Conservation (phyloP, 2,888 invertebrate species). For the Strigamia transsilvanica region DNA sequence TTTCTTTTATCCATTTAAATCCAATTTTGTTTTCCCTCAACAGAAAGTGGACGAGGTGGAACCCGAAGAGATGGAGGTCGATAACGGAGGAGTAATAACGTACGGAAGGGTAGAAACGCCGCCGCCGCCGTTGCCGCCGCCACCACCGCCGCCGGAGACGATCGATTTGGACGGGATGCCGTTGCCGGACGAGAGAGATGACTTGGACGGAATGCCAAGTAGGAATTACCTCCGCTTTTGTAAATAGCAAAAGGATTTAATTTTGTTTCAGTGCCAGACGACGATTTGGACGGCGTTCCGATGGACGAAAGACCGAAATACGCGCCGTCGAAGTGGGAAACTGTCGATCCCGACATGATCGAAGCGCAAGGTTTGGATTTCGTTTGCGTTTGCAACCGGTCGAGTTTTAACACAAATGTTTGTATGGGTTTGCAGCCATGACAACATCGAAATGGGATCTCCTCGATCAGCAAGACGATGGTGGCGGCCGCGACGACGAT, state of each 20-base stretch:
- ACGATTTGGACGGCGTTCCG: constrained; percentile 59
- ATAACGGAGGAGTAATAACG: constrained; percentile 61
- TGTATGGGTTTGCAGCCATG: constrained; percentile 69
- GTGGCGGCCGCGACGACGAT: constrained; percentile 63
- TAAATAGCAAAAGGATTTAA: background rate
- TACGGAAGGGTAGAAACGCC: constrained; percentile 72
- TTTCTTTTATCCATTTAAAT: background rate
- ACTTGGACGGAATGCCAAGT: constrained; percentile 77
- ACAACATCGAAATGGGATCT: constrained; percentile 89
- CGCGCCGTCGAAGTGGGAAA: constrained; percentile 96
- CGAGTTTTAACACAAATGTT: background rate
- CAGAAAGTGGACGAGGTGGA: constrained; percentile 68
- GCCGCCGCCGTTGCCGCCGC: constrained; percentile 79
- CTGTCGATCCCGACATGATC: constrained; percentile 85
- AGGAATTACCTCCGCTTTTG: constrained; percentile 59
- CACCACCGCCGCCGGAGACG: constrained; percentile 71
- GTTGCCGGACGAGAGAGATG: constrained; percentile 65
- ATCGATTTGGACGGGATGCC: constrained; percentile 63
- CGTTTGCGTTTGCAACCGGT: background rate
- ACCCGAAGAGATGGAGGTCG: constrained; percentile 53
- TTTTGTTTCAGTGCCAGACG: constrained; percentile 54
- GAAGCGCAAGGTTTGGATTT: constrained; percentile 67
- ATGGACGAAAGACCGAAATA: constrained; percentile 64
- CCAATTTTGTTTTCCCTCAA: too few species aligned
- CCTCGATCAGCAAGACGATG: constrained; percentile 69